These are phyloP conservation scores for Mobula birostris DNA, from an alignment of 2,113 vertebrate genomes.

Conservation along the genomic window DNA sequence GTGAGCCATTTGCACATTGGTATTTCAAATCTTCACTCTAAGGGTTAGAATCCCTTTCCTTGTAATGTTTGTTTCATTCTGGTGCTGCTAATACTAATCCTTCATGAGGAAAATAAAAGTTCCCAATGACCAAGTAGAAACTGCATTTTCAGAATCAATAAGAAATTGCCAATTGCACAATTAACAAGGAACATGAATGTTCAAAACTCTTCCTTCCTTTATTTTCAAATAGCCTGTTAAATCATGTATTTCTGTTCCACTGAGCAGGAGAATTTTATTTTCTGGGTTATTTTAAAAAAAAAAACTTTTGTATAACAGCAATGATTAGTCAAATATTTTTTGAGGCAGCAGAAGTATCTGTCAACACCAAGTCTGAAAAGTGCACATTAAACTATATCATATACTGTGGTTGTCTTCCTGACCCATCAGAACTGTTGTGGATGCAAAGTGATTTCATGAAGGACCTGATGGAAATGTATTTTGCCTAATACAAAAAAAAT, in stretches of 20 bases:
- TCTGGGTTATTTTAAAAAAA: neutral
- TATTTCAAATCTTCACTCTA: neutral
- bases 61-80: neutral
- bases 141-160: neutral
- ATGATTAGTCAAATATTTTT: neutral
- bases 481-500: neutral
- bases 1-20: neutral
- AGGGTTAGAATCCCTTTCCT: neutral
- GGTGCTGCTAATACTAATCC: neutral
- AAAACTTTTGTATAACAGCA: neutral
- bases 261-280: neutral
- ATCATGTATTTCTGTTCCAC: neutral
- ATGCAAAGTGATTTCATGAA: neutral
- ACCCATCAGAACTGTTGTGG: neutral
- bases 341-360: neutral
- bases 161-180: neutral
- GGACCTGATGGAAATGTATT: neutral
- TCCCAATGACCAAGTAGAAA: neutral
- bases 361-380: neutral
- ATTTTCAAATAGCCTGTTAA: neutral
- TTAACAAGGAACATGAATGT: neutral
- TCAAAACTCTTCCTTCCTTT: neutral
- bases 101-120: neutral
- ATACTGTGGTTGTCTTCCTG: neutral
- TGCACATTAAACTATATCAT: no score